A percentile compares a stretch with the other conserved stretches of the same genome.
phyloP scores from a whole-genome alignment of 2,888 invertebrate genomes.

The Alsophila aescularia region DNA sequence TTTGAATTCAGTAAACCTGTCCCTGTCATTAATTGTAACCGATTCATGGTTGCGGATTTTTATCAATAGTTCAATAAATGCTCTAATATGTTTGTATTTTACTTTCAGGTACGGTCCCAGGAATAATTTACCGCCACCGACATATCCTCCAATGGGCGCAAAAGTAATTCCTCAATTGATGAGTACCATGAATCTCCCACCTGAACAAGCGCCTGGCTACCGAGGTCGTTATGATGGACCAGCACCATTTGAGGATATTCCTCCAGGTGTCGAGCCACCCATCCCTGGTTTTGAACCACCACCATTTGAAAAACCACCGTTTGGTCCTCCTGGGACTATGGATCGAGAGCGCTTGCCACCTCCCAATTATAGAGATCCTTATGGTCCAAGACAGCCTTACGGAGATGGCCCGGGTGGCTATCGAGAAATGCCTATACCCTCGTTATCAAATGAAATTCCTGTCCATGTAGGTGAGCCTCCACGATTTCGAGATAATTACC shows the following conservation, averaged over 20 bases:
- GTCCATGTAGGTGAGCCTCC: constrained; percentile 69
- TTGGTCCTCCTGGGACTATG: constrained; percentile 62
- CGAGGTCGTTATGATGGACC: constrained; percentile 73
- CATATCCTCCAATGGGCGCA: constrained; percentile 63
- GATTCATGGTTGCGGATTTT: no score
- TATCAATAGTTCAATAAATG: background rate
- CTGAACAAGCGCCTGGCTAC: constrained; percentile 68
- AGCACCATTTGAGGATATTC: constrained; percentile 83
- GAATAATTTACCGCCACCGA: constrained; percentile 62
- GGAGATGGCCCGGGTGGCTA: constrained; percentile 61
- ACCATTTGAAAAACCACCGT: constrained; percentile 79
- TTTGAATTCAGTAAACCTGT: background rate
- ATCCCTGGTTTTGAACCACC: constrained; percentile 86
- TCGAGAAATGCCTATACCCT: constrained; percentile 61
- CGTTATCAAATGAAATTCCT: constrained; percentile 68
- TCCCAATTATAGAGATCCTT: constrained; percentile 68
- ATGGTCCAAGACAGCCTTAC: constrained; percentile 62
- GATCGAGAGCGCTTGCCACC: constrained; percentile 73
- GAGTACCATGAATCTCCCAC: constrained; percentile 56
- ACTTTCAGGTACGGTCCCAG: constrained; percentile 76
- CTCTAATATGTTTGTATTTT: constrained; percentile 33
- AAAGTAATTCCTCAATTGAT: constrained; percentile 66
- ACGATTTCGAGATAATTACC: constrained; percentile 73
- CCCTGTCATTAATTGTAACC: no score
- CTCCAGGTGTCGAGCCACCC: constrained; percentile 86